Base-by-base conservation (phyloP, 2,113 vertebrate species). In the Acrocephalus kingi region DNA sequence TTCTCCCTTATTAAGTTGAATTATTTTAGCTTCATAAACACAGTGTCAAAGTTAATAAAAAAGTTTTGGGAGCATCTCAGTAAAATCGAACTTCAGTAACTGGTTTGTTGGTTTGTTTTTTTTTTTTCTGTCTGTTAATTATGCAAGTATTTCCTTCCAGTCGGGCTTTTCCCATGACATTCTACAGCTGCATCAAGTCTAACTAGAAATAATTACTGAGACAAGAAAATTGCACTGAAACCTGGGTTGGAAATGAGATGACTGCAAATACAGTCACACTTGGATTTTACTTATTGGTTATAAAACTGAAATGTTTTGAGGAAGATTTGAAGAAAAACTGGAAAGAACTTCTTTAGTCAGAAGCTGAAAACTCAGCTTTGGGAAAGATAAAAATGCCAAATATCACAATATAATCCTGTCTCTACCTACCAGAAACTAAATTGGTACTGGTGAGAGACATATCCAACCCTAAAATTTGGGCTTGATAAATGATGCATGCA, bases 141-240 rank as follows among this genome's bases (percentile, higher is more conserved):
- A 37, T 41, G 2, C 43, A 85, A 75, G 24, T 73, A 56, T 92
- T 95, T 82, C 17, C n/a, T 33, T 84, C 49, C 27, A 69, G 30
- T 33, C 0, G 0, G 37, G 77, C 25, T 95, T 89, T 31, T 58
- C 72, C 48, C 62, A 58, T 68, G n/a, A 62, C 31, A 75, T 84
- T 11, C 43, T 93, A 77, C 72, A 93, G 83, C 91, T 96, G 55
- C 55, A 84, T 88, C 61, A 49, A n/a, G 37, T 72, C 28, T 89
- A 85, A 73, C 78, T 82, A 82, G 63, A 91, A 91, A 64, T 91
- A 96, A 89, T 84, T 89, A 82, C 54, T 54, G 74, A 94, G 68
- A 85, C 58, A 68, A 89, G 80, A 94, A 95, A 83, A 87, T 73
- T 96, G 58, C 39, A 23, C 11, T 76, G 49, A 81, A 92, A 95